phyloP scores from a whole-genome alignment of 2,113 vertebrate species.

The Syngnathoides biaculeatus region DNA sequence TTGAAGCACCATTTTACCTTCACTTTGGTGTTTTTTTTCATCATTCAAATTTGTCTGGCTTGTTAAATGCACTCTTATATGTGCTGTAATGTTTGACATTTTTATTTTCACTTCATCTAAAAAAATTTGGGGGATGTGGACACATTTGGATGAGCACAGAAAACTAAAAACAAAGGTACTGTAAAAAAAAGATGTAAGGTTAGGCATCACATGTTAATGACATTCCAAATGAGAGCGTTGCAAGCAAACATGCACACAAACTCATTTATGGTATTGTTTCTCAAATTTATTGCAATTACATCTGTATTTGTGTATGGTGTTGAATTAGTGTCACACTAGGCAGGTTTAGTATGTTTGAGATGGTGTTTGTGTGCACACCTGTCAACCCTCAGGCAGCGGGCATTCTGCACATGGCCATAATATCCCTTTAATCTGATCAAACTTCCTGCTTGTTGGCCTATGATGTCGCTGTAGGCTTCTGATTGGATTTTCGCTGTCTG shows the following conservation, averaged over 20 bases:
- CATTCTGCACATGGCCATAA: conserved; percentile 89
- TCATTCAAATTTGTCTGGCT: too few relatives aligned
- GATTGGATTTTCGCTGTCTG: conserved; percentile 81
- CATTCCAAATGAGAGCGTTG: neutral
- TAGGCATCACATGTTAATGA: neutral
- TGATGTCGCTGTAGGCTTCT: conserved; percentile 90
- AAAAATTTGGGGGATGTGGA: neutral
- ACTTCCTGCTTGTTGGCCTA: conserved; percentile 93
- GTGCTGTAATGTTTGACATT: too few relatives aligned
- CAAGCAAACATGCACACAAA: neutral
- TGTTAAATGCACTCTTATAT: too few relatives aligned
- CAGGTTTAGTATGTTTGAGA: conserved; percentile 44
- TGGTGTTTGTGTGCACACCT: conserved; percentile 39
- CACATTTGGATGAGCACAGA: neutral
- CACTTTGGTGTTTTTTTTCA: too few relatives aligned
- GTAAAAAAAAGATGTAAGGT: neutral
- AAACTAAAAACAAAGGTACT: neutral
- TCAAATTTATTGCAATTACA: conserved; percentile 21
- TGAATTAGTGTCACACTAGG: conserved; percentile 42
- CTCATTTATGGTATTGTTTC: conserved; percentile 15
- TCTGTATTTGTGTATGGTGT: conserved; percentile 35
- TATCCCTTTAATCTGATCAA: conserved; percentile 94
- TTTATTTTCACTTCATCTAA: too few relatives aligned
- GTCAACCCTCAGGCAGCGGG: conserved; percentile 66
- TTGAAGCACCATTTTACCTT: too few relatives aligned